Conservation (phyloP, 1,140 invertebrate genomes). For the Venturia canescens region DNA sequence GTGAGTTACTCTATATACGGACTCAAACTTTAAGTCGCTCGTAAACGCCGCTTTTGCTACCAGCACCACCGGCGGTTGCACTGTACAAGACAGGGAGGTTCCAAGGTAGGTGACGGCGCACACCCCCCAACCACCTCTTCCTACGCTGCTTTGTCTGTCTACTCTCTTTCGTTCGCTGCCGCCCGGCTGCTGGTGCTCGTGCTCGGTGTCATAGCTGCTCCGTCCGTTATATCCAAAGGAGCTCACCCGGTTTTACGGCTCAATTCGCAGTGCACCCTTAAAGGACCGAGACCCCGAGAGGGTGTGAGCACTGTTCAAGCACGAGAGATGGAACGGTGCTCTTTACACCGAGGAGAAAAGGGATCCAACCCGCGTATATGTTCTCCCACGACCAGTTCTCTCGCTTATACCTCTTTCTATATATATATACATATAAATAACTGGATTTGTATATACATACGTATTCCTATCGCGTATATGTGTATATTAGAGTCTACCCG, state of each 20-base stretch:
- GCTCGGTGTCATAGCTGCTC: constrained; percentile 27
- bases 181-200: too few relatives aligned
- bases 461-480: too few relatives aligned
- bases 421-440: neutral
- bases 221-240: constrained; percentile 29
- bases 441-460: too few relatives aligned
- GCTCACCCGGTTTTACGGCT: constrained; percentile 69
- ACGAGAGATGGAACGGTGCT: neutral
- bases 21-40: constrained; percentile 69
- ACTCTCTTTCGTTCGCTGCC: neutral
- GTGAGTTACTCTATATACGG: neutral
- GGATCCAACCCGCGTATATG: constrained; percentile 18
- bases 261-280: constrained; percentile 73
- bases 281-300: constrained; percentile 65
- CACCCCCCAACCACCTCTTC: neutral
- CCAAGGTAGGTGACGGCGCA: neutral
- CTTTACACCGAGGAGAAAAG: constrained; percentile 11
- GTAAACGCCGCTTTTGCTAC: constrained; percentile 67
- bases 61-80: constrained; percentile 53
- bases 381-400: too few relatives aligned
- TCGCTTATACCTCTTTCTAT: neutral
- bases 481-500: neutral
- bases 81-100: neutral
- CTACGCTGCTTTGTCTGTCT: constrained; percentile 27
- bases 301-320: constrained; percentile 3